Base-by-base conservation (phyloP, 1,140 invertebrate species). In the Paralvinella palmiformis region DNA sequence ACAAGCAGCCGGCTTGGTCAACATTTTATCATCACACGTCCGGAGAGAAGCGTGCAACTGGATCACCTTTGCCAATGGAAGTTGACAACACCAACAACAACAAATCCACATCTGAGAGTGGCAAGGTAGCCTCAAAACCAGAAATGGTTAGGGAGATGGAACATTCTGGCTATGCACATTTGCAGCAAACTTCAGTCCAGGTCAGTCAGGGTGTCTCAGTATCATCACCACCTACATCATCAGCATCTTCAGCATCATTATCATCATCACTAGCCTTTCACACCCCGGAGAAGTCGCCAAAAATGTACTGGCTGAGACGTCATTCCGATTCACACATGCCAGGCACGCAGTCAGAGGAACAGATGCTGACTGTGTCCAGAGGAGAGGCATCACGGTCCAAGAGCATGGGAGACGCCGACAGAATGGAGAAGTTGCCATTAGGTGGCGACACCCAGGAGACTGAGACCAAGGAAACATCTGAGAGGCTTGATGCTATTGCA, bases 221-320 rank as follows among this genome's bases (percentile, higher is more conserved):
- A 22, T 52, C 24, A 52, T 29, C 2, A 22, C 24, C 48, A 52
- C 24, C 31, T 29, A 52, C 48, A 52, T 22, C 48, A 29, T 29
- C 31, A 29, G 31, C n/a, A 22, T 52, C 24, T 27, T 29, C 15
- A 22, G 24, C 2, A 27, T 29, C 2, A 32, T 31, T 22, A 6
- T 20, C 1, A 57, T 31, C 27, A 57, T 6, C 27, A 20, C 27
- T 20, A 57, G 41, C 33, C 5, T 27, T 20, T 24, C 24, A 29
- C 17, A 31, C 41, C 45, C 60, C 48, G n/a, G 60, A 48, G 31
- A 31, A 63, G 22, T 63, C 62, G 4, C 62, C 62, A 4, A 63
- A 63, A 41, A 63, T 36, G 6, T 63, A 63, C 62, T 63, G 62
- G 62, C 32, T 63, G 33, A n/a, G 62, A 22, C 50, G 62, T 2